Evolutionary conservation across 2,113 vertebrate genomes (phyloP).

Genomic region (Rafetus swinhoei): DNA sequence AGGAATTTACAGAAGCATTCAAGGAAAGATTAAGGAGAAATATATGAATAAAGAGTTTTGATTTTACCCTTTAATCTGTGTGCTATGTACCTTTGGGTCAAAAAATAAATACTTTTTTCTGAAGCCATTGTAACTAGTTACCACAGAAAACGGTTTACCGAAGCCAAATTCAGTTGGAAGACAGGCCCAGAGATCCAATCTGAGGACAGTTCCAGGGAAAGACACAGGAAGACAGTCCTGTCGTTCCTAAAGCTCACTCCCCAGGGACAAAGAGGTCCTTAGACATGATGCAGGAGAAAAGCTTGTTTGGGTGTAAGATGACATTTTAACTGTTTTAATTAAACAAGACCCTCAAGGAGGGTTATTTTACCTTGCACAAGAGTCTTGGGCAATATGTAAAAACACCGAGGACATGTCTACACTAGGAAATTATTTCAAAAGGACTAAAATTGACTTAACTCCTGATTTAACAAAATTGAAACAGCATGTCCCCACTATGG

Average conservation of each 20-base stretch:
- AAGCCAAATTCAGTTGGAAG: neutral
- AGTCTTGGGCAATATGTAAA: neutral
- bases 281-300: neutral
- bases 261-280: neutral
- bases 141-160: neutral
- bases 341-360: neutral
- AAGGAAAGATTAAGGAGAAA: neutral
- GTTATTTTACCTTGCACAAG: neutral
- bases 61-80: neutral
- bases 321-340: neutral
- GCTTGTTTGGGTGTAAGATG: neutral
- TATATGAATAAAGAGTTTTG: neutral
- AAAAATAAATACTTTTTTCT: neutral
- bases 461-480: no score
- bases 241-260: neutral
- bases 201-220: neutral
- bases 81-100: no score
- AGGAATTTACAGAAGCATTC: neutral
- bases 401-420: neutral
- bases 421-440: no score
- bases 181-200: neutral
- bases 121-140: neutral
- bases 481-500: no score
- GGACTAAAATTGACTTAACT: no score
- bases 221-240: neutral